phyloP scores from a whole-genome alignment of 2,797 vertebrate species.

The Anomalospiza imberbis region DNA sequence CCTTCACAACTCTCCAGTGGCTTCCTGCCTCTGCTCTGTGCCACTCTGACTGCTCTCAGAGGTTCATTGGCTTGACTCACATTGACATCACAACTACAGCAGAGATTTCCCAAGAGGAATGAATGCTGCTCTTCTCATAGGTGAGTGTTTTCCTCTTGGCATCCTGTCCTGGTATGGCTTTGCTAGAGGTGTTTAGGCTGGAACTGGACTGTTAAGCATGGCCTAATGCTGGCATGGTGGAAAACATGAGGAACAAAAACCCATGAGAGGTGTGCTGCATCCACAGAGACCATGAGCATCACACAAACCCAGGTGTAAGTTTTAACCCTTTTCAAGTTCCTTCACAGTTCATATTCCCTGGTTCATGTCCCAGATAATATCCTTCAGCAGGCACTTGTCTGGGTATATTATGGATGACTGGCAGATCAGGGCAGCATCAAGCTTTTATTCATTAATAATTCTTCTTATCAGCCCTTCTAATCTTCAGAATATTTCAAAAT shows the following conservation, averaged over 20 bases:
- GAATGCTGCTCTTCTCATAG: not conserved
- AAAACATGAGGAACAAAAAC: not conserved
- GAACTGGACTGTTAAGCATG: not conserved
- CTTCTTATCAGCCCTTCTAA: not conserved
- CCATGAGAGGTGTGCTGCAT: not conserved
- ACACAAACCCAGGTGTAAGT: not conserved
- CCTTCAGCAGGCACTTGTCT: not conserved
- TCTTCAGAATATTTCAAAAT: not conserved
- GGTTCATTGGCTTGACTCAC: not conserved
- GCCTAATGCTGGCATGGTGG: not conserved
- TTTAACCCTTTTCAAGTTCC: not conserved
- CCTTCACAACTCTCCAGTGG: not conserved
- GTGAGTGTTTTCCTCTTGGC: not conserved
- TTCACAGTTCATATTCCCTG: not conserved
- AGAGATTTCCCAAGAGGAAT: not conserved
- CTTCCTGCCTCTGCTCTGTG: not conserved
- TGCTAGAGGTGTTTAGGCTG: not conserved
- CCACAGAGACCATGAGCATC: not conserved
- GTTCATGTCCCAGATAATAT: not conserved
- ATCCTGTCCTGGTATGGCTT: not conserved
- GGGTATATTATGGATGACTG: not conserved
- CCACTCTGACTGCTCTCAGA: not conserved
- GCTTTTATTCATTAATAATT: not conserved
- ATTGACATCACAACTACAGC: not conserved
- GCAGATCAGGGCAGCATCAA: not conserved